Evolutionary conservation across 2,797 vertebrate species (phyloP).

Genomic region (Artibeus lituratus): DNA sequence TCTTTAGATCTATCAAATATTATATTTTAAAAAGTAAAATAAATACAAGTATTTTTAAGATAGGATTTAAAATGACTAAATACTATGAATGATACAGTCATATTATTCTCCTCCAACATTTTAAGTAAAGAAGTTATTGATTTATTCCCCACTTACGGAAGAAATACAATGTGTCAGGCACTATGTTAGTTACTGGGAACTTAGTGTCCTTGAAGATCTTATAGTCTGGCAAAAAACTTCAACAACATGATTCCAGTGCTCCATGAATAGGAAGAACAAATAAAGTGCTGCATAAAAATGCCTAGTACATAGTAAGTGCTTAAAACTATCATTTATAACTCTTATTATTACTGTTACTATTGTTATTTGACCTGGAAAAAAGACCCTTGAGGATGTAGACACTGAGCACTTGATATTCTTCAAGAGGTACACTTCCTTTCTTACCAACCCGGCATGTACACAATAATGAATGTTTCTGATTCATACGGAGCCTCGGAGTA

Average conservation of each 20-base stretch:
- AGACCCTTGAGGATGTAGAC: neutral
- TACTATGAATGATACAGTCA: neutral
- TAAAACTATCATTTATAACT: neutral
- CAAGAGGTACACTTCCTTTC: neutral
- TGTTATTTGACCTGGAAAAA: neutral
- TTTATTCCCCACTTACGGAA: neutral
- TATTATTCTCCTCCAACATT: neutral
- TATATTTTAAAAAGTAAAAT: neutral
- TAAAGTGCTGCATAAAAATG: neutral
- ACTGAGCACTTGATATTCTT: neutral
- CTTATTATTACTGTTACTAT: neutral
- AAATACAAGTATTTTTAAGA: neutral
- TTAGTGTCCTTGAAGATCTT: neutral
- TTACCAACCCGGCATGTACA: neutral
- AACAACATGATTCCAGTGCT: neutral
- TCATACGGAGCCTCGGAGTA: slow-evolving; percentile 21
- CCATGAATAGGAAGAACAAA: neutral
- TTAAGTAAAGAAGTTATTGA: neutral
- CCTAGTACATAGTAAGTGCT: neutral
- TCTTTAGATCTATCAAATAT: neutral
- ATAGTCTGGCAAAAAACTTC: neutral
- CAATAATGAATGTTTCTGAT: slow-evolving; percentile 35
- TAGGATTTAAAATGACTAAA: neutral
- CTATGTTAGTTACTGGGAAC: neutral
- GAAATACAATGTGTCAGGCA: neutral